Percentiles rank a stretch among this genome's conserved stretches.
Conservation (phyloP, 2,797 vertebrate species). For the Diceros bicornis region DNA sequence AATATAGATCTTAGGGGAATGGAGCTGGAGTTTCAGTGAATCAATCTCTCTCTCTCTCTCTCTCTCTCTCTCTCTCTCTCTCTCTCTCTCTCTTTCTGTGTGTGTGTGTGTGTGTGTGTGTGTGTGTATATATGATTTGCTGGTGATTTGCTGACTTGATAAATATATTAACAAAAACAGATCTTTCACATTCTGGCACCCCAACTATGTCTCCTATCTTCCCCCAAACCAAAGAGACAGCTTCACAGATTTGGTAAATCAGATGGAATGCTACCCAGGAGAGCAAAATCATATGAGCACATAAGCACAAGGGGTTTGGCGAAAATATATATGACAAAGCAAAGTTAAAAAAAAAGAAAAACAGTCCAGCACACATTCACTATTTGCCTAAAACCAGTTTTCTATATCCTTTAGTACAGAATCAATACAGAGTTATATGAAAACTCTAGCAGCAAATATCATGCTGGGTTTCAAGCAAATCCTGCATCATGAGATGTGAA, state of each 20-base stretch:
- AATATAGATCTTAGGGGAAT: background rate
- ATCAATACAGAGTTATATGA: constrained; percentile 58
- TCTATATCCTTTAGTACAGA: constrained; percentile 43
- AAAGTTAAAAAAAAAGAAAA: constrained; percentile 20
- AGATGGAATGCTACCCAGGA: background rate
- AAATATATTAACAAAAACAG: background rate
- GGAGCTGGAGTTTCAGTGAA: background rate
- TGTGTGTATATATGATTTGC: background rate
- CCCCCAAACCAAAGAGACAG: background rate
- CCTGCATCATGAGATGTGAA: background rate
- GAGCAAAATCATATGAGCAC: background rate
- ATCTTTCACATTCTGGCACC: background rate
- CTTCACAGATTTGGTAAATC: background rate
- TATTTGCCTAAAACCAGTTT: constrained; percentile 56
- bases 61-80: background rate
- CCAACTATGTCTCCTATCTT: background rate
- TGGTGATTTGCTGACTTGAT: background rate
- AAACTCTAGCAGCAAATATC: constrained; percentile 57
- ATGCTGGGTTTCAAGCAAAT: constrained; percentile 21
- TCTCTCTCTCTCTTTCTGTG: too few species aligned
- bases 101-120: background rate
- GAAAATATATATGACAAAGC: background rate
- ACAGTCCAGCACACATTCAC: background rate
- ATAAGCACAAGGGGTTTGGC: background rate
- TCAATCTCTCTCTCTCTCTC: background rate